Evolutionary conservation across 2,113 vertebrate genomes (phyloP).

Genomic region (Brienomyrus longianalis): DNA sequence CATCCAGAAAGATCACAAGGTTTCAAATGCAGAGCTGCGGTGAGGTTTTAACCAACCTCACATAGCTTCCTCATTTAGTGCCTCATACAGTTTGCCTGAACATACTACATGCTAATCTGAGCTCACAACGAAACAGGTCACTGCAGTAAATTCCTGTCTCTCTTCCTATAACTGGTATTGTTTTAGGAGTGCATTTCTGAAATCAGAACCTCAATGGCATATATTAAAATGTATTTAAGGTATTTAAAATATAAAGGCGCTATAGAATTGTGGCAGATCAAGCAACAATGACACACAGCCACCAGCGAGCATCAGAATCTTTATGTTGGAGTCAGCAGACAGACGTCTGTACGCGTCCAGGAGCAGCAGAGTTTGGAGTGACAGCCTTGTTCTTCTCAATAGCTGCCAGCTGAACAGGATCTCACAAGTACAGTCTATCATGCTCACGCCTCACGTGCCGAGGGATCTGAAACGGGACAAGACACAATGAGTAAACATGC

Average conservation of each 20-base stretch:
- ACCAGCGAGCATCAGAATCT: not conserved
- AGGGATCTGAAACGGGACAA: conserved; percentile 42
- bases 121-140: not conserved
- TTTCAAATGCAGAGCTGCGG: not conserved
- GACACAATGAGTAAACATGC: not conserved
- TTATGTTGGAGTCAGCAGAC: not conserved
- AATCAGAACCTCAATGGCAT: not conserved
- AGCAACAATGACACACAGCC: not conserved
- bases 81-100: not conserved
- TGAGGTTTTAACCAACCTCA: not conserved
- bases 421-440: conserved; percentile 45
- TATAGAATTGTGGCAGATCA: not conserved
- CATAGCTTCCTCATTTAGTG: not conserved
- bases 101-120: not conserved
- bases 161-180: not conserved
- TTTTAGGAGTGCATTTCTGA: not conserved
- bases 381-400: not conserved
- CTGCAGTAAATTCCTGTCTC: not conserved
- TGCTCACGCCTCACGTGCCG: conserved; percentile 40
- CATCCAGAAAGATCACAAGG: not conserved
- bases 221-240: not conserved
- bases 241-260: not conserved
- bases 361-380: not conserved
- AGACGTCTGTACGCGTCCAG: not conserved
- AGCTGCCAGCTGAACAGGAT: conserved; percentile 16